A percentile compares a stretch with the other conserved stretches of the same genome.
Conservation (phyloP, 2,797 vertebrate genomes). For the Vultur gryphus region DNA sequence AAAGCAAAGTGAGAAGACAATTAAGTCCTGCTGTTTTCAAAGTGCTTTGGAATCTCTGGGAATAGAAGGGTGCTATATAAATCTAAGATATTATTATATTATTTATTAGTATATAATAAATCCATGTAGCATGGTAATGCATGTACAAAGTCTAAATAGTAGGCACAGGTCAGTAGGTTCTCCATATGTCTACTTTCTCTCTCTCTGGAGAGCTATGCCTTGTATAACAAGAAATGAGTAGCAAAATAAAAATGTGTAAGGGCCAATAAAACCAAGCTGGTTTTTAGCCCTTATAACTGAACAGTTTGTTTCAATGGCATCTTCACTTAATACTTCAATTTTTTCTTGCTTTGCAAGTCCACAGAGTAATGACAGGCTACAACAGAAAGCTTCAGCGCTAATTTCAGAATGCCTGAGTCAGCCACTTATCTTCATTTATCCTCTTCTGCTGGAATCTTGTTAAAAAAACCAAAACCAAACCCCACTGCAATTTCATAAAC, state of each 20-base stretch:
- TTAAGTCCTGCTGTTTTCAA: slow-evolving; percentile 24
- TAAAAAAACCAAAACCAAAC: not conserved
- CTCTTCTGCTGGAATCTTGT: slow-evolving; percentile 2
- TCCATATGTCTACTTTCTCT: not conserved
- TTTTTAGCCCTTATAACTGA: not conserved
- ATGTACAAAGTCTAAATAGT: not conserved
- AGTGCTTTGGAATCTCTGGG: slow-evolving; percentile 28
- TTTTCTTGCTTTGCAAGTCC: slow-evolving; percentile 13
- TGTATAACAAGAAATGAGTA: not conserved
- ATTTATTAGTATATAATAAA: not conserved
- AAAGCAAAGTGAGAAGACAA: slow-evolving; percentile 15
- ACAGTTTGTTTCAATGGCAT: slow-evolving; percentile 17
- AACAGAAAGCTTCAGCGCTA: not conserved
- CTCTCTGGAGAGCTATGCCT: not conserved
- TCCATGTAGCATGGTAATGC: not conserved
- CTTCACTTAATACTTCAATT: slow-evolving; percentile 11
- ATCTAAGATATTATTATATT: not conserved
- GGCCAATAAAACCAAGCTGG: not conserved
- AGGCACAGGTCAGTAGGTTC: not conserved
- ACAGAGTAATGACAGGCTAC: not conserved
- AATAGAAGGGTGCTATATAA: not conserved
- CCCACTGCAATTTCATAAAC: not conserved
- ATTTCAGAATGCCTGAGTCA: slow-evolving; percentile 50
- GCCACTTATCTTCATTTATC: slow-evolving; percentile 50
- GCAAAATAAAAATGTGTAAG: not conserved